phyloP scores from a whole-genome alignment of 2,888 invertebrate genomes.

The Clanis bilineata region DNA sequence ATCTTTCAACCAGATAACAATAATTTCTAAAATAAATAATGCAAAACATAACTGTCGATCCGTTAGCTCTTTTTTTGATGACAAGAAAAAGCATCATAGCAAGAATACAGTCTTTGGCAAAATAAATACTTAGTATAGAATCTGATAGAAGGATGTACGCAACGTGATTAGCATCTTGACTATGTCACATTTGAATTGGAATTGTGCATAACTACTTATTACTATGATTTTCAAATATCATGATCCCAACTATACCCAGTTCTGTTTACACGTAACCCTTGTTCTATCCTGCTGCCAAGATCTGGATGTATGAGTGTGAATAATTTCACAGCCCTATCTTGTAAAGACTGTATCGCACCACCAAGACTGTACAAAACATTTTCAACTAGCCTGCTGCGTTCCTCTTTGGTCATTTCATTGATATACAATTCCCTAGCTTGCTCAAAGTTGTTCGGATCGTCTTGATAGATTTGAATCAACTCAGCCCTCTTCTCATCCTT shows the following conservation, averaged over 20 bases:
- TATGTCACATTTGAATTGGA: neutral
- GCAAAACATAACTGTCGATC: too few species aligned
- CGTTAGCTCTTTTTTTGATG: neutral
- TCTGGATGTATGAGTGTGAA: conserved; percentile 90
- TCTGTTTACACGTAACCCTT: conserved; percentile 44
- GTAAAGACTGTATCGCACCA: conserved; percentile 85
- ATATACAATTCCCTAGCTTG: conserved; percentile 91
- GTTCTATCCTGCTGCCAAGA: conserved; percentile 82
- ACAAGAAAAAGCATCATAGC: neutral
- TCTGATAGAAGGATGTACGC: neutral
- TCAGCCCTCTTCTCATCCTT: conserved; percentile 79
- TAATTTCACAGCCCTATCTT: conserved; percentile 85
- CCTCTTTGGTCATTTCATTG: conserved; percentile 87
- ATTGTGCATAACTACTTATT: neutral
- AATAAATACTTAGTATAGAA: neutral
- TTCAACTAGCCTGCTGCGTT: conserved; percentile 86
- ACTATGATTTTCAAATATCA: conserved; percentile 1
- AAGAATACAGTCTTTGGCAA: neutral
- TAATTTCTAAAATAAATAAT: neutral
- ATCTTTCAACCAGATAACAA: too few species aligned
- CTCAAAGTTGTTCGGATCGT: conserved; percentile 92
- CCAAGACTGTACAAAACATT: conserved; percentile 91
- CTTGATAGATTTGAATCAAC: conserved; percentile 82
- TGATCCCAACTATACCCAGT: conserved; percentile 41
- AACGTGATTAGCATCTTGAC: neutral